These are phyloP conservation scores for Pegoplata infirma DNA, from an alignment of 2,888 invertebrate species.

Conservation along the genomic window DNA sequence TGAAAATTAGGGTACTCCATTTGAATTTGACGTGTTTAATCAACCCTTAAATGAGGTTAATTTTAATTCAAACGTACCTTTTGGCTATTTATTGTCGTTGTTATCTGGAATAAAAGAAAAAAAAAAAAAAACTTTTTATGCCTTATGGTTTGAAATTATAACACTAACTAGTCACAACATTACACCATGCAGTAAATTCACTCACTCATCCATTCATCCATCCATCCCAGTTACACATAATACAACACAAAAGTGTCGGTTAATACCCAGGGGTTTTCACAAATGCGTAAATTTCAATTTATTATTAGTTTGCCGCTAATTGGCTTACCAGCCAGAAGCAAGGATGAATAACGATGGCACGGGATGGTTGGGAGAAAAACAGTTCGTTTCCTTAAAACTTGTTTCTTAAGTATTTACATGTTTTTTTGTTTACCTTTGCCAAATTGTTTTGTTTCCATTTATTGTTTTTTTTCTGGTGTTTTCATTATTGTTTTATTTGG, in stretches of 20 bases:
- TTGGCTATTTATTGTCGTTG: slow-evolving; percentile 43
- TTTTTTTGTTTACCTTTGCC: slow-evolving; percentile 50
- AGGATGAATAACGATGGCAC: neutral
- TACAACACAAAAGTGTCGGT: slow-evolving; percentile 49
- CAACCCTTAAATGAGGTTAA: slow-evolving; percentile 75
- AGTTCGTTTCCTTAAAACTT: slow-evolving; percentile 52
- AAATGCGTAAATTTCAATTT: slow-evolving; percentile 75
- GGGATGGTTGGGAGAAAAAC: neutral
- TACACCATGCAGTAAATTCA: slow-evolving; percentile 32
- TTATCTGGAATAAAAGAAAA: neutral
- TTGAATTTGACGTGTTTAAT: slow-evolving; percentile 71
- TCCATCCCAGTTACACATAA: slow-evolving; percentile 14
- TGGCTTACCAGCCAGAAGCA: slow-evolving; percentile 75
- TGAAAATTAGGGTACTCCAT: neutral
- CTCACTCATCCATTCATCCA: slow-evolving; percentile 15
- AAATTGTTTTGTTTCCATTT: slow-evolving; percentile 54
- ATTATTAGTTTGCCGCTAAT: slow-evolving; percentile 75
- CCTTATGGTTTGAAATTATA: slow-evolving; percentile 59
- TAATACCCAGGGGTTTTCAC: slow-evolving; percentile 63
- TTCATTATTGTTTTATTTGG: slow-evolving; percentile 19
- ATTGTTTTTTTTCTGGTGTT: slow-evolving; percentile 12
- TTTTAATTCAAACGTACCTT: slow-evolving; percentile 66
- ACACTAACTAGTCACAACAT: slow-evolving; percentile 43
- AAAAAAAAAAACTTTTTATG: slow-evolving; percentile 30
- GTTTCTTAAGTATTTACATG: slow-evolving; percentile 60